These are phyloP conservation scores for Pomacea maculata DNA, from an alignment of 1,140 invertebrate genomes.

Conservation along the genomic window DNA sequence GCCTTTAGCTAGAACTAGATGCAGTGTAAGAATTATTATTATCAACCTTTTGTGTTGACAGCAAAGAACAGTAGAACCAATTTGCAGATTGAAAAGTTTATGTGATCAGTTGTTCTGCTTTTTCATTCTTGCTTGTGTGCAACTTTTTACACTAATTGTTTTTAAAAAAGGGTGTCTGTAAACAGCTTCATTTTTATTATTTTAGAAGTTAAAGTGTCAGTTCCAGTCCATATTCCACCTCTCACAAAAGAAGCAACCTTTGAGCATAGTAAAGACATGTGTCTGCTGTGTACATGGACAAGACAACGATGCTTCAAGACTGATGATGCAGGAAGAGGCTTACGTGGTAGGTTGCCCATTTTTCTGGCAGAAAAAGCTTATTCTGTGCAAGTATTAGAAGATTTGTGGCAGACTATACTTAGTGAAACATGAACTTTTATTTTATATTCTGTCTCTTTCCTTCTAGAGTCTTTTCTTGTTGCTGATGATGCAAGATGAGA, in stretches of 20 bases:
- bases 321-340: neutral
- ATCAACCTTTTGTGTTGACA: too few species aligned
- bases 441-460: too few species aligned
- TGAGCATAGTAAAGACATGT: slow-evolving; percentile 24
- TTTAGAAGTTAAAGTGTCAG: slow-evolving; percentile 13
- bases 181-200: neutral
- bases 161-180: neutral
- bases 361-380: too few species aligned
- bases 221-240: slow-evolving; percentile 25
- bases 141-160: neutral
- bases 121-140: neutral
- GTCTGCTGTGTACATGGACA: slow-evolving; percentile 26
- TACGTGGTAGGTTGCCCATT: too few species aligned
- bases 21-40: too few species aligned
- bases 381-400: too few species aligned
- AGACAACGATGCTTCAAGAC: slow-evolving; percentile 18
- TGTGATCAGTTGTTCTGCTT: neutral
- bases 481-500: too few species aligned
- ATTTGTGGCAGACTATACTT: too few species aligned
- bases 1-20: too few species aligned
- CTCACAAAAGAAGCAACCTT: slow-evolving; percentile 27
- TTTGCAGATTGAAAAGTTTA: neutral
- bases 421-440: too few species aligned
- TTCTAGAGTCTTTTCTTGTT: too few species aligned
- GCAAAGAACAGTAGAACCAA: neutral